Evolutionary conservation across 2,888 invertebrate species (phyloP), one percentile per base, ranked within the genome.

Genomic region (Charanyca ferruginea): DNA sequence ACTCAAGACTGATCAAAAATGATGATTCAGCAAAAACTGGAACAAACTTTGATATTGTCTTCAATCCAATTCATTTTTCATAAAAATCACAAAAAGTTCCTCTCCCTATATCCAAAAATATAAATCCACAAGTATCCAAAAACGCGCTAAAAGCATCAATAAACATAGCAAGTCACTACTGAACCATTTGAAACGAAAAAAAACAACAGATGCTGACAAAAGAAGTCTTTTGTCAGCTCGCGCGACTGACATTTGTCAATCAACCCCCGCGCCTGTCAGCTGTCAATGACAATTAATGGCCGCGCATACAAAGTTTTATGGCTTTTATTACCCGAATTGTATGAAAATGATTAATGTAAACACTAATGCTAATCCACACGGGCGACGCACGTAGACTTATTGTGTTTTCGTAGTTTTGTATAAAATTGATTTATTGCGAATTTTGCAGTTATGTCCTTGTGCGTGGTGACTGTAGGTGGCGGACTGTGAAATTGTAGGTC

Each of bases 211-310:
- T 71, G 79, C 74, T 77, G 74, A 80, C 83, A 83, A 82, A 80
- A 79, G 76, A 38, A 77, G 73, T 83, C 79, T 79, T 73, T 82
- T 82, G 81, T 81, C 83, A 81, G 85, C 51, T 85, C 87, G 87
- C 87, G 75, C 83, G 76, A 83, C 90, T 94, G 95, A 95, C 95
- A 93, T 94, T 94, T 94, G 95, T 95, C 95, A 94, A 94, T 95
- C 95, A 94, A 87, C 88, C 90, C 91, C 90, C 89, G 86, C 84
- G 86, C 84, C 91, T 93, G 93, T 92, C 93, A 93, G 83, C 90
- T 93, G 95, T 93, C 95, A 93, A 94, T 95, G 94, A 95, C 95
- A 95, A 95, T 94, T 94, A 94, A 95, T 95, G 94, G 90, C 90
- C 80, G 85, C 84, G 91, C 86, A 94, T 94, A 93, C 91, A 94